Conservation (phyloP, 2,888 invertebrate genomes). For the Phyllotreta cruciferae region DNA sequence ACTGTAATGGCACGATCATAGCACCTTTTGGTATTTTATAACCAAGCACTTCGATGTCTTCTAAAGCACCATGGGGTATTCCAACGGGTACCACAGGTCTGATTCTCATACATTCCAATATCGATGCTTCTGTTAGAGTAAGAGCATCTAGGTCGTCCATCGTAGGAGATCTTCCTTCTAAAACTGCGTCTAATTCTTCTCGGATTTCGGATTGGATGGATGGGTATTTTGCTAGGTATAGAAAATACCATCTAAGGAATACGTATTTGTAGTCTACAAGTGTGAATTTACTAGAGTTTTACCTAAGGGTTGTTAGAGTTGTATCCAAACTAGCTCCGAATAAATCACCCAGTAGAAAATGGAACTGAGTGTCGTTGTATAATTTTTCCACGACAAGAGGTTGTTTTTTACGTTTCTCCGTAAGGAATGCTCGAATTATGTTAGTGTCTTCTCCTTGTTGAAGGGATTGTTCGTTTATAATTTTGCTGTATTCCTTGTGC, state of each 20-base stretch:
- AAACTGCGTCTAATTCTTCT: conserved; percentile 62
- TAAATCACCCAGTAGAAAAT: conserved; percentile 80
- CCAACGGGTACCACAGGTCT: conserved; percentile 83
- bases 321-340: conserved; percentile 90
- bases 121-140: conserved; percentile 73
- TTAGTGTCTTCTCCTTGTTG: conserved; percentile 41
- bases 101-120: conserved; percentile 81
- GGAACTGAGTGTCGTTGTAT: conserved; percentile 72
- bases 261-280: no score
- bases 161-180: conserved; percentile 55
- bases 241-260: conserved; percentile 71
- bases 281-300: conserved; percentile 12
- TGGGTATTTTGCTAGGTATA: conserved; percentile 76
- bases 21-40: conserved; percentile 72
- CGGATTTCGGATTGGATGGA: conserved; percentile 69
- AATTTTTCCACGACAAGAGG: conserved; percentile 56
- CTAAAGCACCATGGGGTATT: conserved; percentile 79
- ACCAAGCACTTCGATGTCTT: conserved; percentile 60
- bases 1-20: conserved; percentile 81
- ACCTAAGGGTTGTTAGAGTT: conserved; percentile 75
- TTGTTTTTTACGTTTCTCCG: conserved; percentile 66
- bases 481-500: conserved; percentile 73
- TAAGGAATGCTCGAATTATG: conserved; percentile 70
- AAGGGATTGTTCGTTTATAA: conserved; percentile 64
- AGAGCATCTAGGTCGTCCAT: conserved; percentile 66